phyloP scores from a whole-genome alignment of 2,888 invertebrate species.

The Augochlorella aurata region DNA sequence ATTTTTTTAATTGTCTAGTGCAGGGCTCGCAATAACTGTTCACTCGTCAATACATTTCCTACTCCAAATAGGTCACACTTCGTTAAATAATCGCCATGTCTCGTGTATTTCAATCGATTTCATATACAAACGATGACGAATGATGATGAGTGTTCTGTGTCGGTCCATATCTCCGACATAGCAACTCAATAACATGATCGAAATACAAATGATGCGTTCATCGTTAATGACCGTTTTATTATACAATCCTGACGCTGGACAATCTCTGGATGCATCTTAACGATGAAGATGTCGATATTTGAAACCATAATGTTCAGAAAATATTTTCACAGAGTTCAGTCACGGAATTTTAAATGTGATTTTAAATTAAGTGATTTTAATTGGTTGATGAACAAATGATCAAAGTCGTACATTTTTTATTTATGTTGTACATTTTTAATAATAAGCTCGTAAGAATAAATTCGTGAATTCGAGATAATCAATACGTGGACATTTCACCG shows the following conservation, averaged over 20 bases:
- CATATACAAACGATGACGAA: slow-evolving; percentile 22
- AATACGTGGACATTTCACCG: no score
- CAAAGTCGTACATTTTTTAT: no score
- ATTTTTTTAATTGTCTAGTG: background rate
- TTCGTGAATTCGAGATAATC: no score
- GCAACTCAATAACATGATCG: slow-evolving; percentile 4
- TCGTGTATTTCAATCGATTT: slow-evolving; percentile 7
- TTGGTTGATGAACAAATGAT: no score
- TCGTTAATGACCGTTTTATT: slow-evolving; percentile 17
- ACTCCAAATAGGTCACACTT: background rate
- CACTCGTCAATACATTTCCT: background rate
- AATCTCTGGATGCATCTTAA: background rate
- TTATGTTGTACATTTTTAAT: no score
- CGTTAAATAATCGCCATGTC: background rate
- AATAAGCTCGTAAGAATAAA: no score
- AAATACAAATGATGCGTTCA: slow-evolving; percentile 25
- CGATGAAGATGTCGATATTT: no score
- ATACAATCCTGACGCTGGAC: slow-evolving; percentile 9
- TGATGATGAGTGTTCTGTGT: slow-evolving; percentile 12
- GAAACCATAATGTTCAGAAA: no score
- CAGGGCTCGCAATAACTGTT: background rate
- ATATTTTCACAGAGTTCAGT: no score
- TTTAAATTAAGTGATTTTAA: no score
- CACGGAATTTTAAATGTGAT: no score
- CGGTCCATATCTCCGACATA: background rate